Evolutionary conservation across 2,797 vertebrate species (phyloP), one percentile per base, ranked within the genome.

Genomic region (Pseudochaenichthys georgianus): DNA sequence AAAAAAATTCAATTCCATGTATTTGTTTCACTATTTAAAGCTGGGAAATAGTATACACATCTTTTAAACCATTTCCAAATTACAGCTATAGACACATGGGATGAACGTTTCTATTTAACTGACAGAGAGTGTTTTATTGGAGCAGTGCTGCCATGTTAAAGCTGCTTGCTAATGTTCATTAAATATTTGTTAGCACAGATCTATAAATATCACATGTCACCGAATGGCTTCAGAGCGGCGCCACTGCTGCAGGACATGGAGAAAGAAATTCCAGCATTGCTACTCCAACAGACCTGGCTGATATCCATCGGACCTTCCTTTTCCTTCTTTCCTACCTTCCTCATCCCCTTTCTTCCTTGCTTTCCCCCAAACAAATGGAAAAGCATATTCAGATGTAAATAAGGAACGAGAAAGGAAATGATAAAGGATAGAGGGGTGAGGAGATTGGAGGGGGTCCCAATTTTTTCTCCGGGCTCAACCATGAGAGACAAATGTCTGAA

Each of bases 161-260:
- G 87, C 80, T 91, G 87, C 87, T 90, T 86, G 89, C 89, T 92
- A 94, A 94, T 94, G 93, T 94, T 95, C 94, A 95, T 95, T 94
- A 95, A 95, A 95, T 95, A 95, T 95, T 94, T 95, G 93, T 95
- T 92, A 95, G 92, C 85, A 86, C 82, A 87, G 92, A 93, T 95
- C 93, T 94, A 94, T 94, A 95, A 95, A 95, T 94, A 95, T 94
- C 92, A 90, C 92, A 93, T 94, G 94, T 94, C 93, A 94, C 92
- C 88, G 89, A 92, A 89, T 89, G 91, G 88, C 91, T 94, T 93
- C 84, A 89, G 92, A 91, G 91, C 68, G 93, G 93, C 92, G 91
- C 93, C 93, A 95, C 87, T 85, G 88, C 89, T 90, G 76, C 89
- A 87, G 91, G 93, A 90, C 88, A 90, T 72, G 66, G 82, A 86